Evolutionary conservation across 2,113 vertebrate genomes (phyloP), one percentile per base, ranked within the genome.

Genomic region (Pristiophorus japonicus): DNA sequence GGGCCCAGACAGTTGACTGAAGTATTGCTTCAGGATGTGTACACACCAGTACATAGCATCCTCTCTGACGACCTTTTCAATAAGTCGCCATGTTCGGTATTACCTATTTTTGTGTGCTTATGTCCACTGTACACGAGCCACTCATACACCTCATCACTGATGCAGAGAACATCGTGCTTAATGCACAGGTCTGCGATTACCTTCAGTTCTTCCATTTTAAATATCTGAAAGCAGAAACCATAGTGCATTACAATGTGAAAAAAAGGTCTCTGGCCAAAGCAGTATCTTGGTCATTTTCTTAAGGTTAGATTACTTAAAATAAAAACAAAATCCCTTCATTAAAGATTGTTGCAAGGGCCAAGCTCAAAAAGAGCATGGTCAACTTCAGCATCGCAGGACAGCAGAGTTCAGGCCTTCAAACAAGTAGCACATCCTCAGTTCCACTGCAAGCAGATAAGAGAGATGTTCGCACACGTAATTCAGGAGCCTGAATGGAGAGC

Each of bases 121-220:
- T 98, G 97, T 96, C 98, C 98, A 95, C 96, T 98, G 96, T 99
- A 99, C 73, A 98, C 95, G 95, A 99, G 97, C 99, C 99, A 99
- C 96, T 99, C 99, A 78, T 99, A 99, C 30, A 99, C 99, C 96
- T 99, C 99, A 85, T 99, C 99, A 0, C 99, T 99, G 97, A 99
- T 98, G 97, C 99, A 99, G 95, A 99, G 97, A 0, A 97, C 97
- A 96, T 99, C 98, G 11, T 99, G 97, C 96, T 99, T 98, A 96
- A 99, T 97, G 95, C 99, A 99, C 92, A 99, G 98, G 96, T 99
- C 98, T 95, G 99, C 98, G 94, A 99, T 98, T 95, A 97, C 96
- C 96, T 99, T 98, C 95, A 99, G 98, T 96, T 99, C 99, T 59
- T 98, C 98, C 97, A 95, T 97, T 88, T 97, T 98, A 96, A 98